Evolutionary conservation across 2,888 invertebrate species (phyloP).

Genomic region (Eutolmus rufibarbis): DNA sequence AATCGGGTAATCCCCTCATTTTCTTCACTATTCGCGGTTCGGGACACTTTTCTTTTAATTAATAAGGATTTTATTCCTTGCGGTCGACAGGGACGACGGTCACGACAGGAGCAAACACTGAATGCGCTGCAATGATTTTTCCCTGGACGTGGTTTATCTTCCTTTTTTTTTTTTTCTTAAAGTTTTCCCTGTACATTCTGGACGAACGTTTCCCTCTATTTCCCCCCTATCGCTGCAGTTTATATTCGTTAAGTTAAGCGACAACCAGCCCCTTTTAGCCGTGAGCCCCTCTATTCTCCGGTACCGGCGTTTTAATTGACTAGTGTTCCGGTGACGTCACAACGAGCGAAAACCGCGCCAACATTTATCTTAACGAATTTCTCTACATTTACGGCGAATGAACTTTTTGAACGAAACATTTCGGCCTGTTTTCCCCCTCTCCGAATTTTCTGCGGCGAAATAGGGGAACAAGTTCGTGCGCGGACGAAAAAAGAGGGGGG

Average conservation of each 20-base stretch:
- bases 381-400: neutral
- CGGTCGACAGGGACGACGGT: neutral
- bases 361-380: neutral
- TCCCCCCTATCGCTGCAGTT: neutral
- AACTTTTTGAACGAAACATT: neutral
- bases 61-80: neutral
- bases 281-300: neutral
- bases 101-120: neutral
- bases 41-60: neutral
- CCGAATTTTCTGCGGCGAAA: neutral
- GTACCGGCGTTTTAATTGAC: neutral
- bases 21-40: neutral
- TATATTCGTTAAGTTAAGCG: conserved; percentile 27
- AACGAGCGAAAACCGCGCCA: neutral
- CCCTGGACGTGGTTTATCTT: neutral
- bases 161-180: neutral
- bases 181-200: neutral
- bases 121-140: conserved; percentile 13
- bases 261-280: neutral
- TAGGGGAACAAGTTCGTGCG: neutral
- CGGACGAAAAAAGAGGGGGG: neutral
- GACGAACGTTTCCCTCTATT: neutral
- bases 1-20: neutral
- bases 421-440: neutral
- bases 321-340: neutral